phyloP scores from a whole-genome alignment of 2,113 vertebrate species.

The Oncorhynchus keta region DNA sequence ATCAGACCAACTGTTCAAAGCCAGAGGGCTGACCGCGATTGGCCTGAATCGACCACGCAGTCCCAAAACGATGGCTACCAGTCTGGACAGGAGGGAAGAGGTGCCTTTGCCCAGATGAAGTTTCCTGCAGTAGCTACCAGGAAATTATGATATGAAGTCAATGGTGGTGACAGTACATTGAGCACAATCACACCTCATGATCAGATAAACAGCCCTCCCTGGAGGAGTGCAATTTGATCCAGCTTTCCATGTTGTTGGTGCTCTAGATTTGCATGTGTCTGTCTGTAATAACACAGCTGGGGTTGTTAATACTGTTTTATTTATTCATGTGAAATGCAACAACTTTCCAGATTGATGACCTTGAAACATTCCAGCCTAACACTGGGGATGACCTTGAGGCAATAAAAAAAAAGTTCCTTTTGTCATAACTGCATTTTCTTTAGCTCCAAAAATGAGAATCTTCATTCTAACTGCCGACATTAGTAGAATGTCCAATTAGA shows the following conservation, averaged over 20 bases:
- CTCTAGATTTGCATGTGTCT: not conserved
- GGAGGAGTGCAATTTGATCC: not conserved
- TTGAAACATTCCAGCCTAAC: not conserved
- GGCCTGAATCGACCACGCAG: slow-evolving; percentile 35
- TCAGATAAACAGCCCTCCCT: not conserved
- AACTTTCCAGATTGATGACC: not conserved
- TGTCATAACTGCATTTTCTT: not conserved
- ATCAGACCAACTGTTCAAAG: slow-evolving; percentile 60
- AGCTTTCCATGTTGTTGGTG: not conserved
- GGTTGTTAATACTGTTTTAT: slow-evolving; percentile 31
- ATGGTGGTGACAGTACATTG: not conserved
- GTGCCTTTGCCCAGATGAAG: slow-evolving; percentile 41
- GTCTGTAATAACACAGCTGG: not conserved
- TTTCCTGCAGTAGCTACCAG: not conserved
- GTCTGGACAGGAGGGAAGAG: slow-evolving; percentile 53
- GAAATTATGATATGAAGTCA: not conserved
- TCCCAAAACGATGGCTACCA: slow-evolving; percentile 38
- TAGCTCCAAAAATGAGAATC: not conserved
- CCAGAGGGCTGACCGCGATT: slow-evolving; percentile 37
- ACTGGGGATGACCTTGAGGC: too few species aligned
- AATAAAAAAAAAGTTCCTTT: too few species aligned
- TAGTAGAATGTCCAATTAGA: too few species aligned
- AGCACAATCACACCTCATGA: slow-evolving; percentile 1
- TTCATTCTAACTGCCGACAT: not conserved
- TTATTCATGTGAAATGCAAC: slow-evolving; percentile 17